Evolutionary conservation across 2,888 invertebrate genomes (phyloP).

Genomic region (Andrena chrysosceles): DNA sequence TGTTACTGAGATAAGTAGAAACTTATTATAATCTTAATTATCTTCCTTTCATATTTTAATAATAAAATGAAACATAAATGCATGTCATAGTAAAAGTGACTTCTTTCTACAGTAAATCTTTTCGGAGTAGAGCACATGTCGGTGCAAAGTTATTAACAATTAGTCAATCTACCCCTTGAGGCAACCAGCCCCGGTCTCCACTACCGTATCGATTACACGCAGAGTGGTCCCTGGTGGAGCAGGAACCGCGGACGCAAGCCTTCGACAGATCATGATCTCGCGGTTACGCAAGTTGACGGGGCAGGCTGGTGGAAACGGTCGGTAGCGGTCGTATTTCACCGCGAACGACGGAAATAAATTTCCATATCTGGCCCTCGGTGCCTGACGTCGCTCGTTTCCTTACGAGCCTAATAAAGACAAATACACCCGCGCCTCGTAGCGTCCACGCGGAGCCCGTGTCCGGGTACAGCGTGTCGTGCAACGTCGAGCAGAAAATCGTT

Average conservation of each 20-base stretch:
- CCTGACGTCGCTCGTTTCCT: slow-evolving; percentile 61
- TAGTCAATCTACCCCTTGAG: no score
- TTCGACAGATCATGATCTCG: slow-evolving; percentile 24
- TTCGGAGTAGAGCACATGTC: no score
- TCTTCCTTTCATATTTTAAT: no score
- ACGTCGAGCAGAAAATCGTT: slow-evolving; percentile 69
- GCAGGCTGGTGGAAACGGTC: slow-evolving; percentile 15
- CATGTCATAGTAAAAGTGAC: no score
- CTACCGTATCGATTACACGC: no score
- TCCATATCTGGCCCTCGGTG: slow-evolving; percentile 51
- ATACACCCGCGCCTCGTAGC: slow-evolving; percentile 46
- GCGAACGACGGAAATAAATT: slow-evolving; percentile 60
- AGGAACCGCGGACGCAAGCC: neutral
- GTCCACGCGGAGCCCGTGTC: slow-evolving; percentile 67
- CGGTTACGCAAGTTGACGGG: slow-evolving; percentile 26
- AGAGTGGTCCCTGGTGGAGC: neutral
- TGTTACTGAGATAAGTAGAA: no score
- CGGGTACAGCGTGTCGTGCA: slow-evolving; percentile 45
- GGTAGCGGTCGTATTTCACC: slow-evolving; percentile 56
- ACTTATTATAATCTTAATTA: no score
- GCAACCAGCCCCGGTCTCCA: no score
- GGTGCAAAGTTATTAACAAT: no score
- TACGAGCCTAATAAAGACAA: slow-evolving; percentile 71
- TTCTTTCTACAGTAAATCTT: no score
- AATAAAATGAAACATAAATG: no score